phyloP scores from a whole-genome alignment of 1,140 invertebrate genomes.

The Apis florea region DNA sequence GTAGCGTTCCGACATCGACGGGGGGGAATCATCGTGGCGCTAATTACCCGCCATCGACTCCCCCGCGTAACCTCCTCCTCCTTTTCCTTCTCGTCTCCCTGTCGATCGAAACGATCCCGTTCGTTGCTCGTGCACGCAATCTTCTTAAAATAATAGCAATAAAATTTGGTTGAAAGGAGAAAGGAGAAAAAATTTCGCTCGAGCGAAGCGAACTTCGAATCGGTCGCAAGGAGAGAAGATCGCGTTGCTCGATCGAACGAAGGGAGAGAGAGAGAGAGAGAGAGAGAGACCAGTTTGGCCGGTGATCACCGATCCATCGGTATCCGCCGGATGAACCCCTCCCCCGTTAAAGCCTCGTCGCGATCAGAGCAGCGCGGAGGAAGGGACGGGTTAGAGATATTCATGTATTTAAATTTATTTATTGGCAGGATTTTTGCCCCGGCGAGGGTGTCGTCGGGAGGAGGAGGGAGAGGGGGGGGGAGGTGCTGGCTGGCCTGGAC shows the following conservation, averaged over 20 bases:
- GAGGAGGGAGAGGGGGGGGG: not conserved
- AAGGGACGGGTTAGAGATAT: conserved; percentile 71
- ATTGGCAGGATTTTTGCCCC: conserved; percentile 76
- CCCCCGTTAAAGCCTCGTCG: too few relatives aligned
- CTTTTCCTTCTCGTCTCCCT: not conserved
- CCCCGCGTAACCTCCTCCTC: not conserved
- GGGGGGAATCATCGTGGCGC: not conserved
- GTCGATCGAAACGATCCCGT: not conserved
- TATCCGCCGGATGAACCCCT: conserved; percentile 52
- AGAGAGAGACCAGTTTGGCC: not conserved
- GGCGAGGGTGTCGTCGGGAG: conserved; percentile 53
- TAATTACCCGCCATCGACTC: not conserved
- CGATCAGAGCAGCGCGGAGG: conserved; percentile 43
- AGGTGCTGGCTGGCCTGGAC: conserved; percentile 18
- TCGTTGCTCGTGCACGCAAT: not conserved
- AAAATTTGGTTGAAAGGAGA: too few relatives aligned
- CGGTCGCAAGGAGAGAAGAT: not conserved
- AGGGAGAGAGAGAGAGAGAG: not conserved
- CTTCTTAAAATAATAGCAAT: not conserved
- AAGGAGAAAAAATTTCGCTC: not conserved
- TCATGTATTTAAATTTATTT: conserved; percentile 80
- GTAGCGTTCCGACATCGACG: not conserved
- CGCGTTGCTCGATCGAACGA: not conserved
- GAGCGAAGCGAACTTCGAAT: too few relatives aligned
- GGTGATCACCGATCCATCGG: conserved; percentile 29